These are phyloP conservation scores for Nyctereutes procyonoides DNA, from an alignment of 2,113 vertebrate genomes.

Conservation along the genomic window DNA sequence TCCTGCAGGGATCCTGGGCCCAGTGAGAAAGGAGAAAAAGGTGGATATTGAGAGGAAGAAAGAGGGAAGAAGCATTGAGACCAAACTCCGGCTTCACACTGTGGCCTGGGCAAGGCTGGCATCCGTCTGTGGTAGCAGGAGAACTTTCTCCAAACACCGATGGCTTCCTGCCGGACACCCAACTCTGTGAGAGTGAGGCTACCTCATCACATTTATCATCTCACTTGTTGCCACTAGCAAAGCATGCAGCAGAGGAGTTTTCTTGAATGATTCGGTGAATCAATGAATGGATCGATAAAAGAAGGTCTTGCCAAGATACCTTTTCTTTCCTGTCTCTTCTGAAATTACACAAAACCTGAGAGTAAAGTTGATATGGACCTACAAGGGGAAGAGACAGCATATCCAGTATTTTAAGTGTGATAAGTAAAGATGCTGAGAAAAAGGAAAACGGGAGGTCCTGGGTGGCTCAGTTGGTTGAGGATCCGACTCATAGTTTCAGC, in stretches of 20 bases:
- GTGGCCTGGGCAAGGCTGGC: not conserved
- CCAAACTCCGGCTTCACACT: not conserved
- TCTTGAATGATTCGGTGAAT: not conserved
- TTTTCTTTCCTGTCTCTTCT: not conserved
- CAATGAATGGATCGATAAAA: not conserved
- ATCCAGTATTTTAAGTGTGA: not conserved
- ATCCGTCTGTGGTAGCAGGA: not conserved
- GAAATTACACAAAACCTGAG: not conserved
- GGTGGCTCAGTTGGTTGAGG: not conserved
- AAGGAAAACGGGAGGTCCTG: not conserved
- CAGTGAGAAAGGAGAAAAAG: not conserved
- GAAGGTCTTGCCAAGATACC: not conserved
- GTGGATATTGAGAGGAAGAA: not conserved
- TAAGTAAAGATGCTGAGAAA: not conserved
- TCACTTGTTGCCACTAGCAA: no score
- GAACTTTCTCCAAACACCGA: not conserved
- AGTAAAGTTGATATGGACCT: not conserved
- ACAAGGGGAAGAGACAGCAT: not conserved
- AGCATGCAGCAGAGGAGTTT: fast-evolving
- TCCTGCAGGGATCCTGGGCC: not conserved
- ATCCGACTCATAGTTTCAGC: not conserved
- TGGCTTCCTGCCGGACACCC: not conserved
- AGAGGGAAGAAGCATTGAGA: not conserved
- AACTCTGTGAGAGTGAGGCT: not conserved
- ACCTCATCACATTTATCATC: no score